Evolutionary conservation across 2,888 invertebrate species (phyloP).

Genomic region (Orthosia cruda): DNA sequence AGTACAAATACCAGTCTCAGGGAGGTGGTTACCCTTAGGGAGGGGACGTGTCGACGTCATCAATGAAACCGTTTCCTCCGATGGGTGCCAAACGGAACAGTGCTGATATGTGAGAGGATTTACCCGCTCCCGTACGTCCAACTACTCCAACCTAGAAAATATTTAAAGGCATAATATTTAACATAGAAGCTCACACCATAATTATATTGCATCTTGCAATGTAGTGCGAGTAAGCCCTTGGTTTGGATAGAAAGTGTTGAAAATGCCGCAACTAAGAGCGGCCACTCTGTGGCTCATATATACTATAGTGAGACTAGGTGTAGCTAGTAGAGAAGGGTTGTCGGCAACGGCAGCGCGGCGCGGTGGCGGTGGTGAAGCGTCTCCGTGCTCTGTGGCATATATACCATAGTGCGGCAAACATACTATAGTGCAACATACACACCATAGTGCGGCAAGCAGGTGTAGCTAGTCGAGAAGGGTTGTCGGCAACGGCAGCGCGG

Average conservation of each 20-base stretch:
- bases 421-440: constrained; percentile 31
- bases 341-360: constrained; percentile 3
- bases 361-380: background rate
- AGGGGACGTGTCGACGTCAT: constrained; percentile 94
- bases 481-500: constrained; percentile 89
- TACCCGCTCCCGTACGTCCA: constrained; percentile 97
- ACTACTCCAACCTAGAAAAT: constrained; percentile 94
- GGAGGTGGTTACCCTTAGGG: too few relatives aligned
- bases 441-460: constrained; percentile 89
- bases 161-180: constrained; percentile 7
- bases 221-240: too few relatives aligned
- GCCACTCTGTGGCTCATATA: background rate
- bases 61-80: constrained; percentile 95
- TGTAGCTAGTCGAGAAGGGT: constrained; percentile 87
- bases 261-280: too few relatives aligned
- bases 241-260: too few relatives aligned
- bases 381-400: too few relatives aligned
- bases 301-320: too few relatives aligned
- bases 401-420: too few relatives aligned
- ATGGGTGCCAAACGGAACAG: constrained; percentile 96
- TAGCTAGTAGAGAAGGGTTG: background rate
- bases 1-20: too few relatives aligned
- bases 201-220: too few relatives aligned
- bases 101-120: constrained; percentile 96
- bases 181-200: too few relatives aligned